Evolutionary conservation across 2,113 vertebrate genomes (phyloP).

Genomic region (Hyperopisus bebe): DNA sequence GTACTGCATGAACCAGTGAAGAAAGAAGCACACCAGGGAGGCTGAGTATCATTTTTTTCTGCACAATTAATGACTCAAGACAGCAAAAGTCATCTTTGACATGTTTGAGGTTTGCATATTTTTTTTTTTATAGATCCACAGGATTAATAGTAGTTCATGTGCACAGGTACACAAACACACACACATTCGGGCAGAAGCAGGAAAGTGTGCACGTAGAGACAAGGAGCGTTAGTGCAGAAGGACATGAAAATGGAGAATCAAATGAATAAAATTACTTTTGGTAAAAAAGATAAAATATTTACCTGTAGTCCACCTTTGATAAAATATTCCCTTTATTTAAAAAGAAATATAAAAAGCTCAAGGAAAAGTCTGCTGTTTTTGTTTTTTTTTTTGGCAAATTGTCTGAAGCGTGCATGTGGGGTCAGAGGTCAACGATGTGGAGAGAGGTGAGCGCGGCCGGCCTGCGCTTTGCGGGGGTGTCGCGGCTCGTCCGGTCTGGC

Average conservation of each 20-base stretch:
- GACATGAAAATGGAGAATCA: slow-evolving; percentile 52
- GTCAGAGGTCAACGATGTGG: background rate
- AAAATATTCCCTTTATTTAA: slow-evolving; percentile 71
- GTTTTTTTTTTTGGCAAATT: slow-evolving; percentile 53
- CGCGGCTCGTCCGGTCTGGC: too few species aligned
- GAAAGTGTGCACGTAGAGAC: slow-evolving; percentile 1
- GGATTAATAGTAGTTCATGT: slow-evolving; percentile 31
- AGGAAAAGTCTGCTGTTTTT: slow-evolving; percentile 55
- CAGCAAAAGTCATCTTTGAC: slow-evolving; percentile 5
- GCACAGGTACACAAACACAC: slow-evolving; percentile 8
- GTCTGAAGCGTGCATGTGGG: slow-evolving; percentile 20
- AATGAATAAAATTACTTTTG: slow-evolving; percentile 63
- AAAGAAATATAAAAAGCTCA: slow-evolving; percentile 74
- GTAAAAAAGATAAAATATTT: slow-evolving; percentile 80
- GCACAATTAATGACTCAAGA: slow-evolving; percentile 7
- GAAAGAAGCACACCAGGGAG: background rate
- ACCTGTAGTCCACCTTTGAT: slow-evolving; percentile 78
- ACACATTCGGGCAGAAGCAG: slow-evolving; percentile 10
- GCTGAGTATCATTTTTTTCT: background rate
- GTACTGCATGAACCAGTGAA: background rate
- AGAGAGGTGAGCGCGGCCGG: background rate
- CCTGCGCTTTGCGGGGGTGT: background rate
- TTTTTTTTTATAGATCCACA: slow-evolving; percentile 31
- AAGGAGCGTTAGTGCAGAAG: slow-evolving; percentile 51
- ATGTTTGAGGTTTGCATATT: slow-evolving; percentile 25